Conservation (phyloP, 2,888 invertebrate genomes). For the Amorpha juglandis region DNA sequence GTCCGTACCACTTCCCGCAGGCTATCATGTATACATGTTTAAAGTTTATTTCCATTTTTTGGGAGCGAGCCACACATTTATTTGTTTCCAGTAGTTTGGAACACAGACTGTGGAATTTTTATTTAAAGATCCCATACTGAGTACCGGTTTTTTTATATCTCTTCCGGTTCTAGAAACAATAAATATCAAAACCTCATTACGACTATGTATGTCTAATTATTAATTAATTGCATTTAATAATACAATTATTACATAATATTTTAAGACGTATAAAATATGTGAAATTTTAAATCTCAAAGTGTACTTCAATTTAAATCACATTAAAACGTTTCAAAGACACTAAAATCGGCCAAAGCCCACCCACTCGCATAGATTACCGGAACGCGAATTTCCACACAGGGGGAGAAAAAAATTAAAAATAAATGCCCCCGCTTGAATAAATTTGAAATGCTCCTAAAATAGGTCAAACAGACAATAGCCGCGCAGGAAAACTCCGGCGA, state of each 20-base stretch:
- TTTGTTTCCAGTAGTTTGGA: too few relatives aligned
- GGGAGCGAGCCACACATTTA: too few relatives aligned
- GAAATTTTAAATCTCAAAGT: background rate
- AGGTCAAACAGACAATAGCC: constrained; percentile 43
- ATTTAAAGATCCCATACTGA: too few relatives aligned
- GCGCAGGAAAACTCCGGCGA: constrained; percentile 33
- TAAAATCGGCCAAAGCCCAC: background rate
- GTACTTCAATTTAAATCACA: background rate
- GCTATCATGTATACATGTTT: too few relatives aligned
- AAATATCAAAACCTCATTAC: too few relatives aligned
- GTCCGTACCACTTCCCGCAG: too few relatives aligned
- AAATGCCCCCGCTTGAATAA: constrained; percentile 26
- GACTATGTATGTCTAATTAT: too few relatives aligned
- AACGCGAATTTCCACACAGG: constrained; percentile 25
- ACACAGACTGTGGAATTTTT: too few relatives aligned
- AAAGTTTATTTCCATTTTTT: too few relatives aligned
- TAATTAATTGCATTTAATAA: too few relatives aligned
- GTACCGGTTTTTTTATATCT: too few relatives aligned
- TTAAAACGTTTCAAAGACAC: background rate
- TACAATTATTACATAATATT: background rate
- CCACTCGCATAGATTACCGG: constrained; percentile 28
- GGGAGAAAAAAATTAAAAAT: constrained; percentile 30
- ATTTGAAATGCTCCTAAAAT: constrained; percentile 37
- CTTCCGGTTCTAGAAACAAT: too few relatives aligned
- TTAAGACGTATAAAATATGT: background rate